These are phyloP conservation scores for Epizoanthus fatuus DNA, from an alignment of 92 coral and sea anemone species.

Conservation along the genomic window DNA sequence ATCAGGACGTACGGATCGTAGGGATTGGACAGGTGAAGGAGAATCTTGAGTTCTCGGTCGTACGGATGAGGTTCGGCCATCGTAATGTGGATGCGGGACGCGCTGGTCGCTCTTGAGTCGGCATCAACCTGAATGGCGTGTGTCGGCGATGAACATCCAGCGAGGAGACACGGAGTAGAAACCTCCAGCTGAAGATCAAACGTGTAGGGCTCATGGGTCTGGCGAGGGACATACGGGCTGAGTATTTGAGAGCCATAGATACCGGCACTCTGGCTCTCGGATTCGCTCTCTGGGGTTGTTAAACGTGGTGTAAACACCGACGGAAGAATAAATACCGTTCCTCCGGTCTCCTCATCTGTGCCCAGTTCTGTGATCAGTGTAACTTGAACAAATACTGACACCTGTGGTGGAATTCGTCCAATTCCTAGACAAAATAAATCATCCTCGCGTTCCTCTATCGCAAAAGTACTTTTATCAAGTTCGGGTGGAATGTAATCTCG, in stretches of 20 bases:
- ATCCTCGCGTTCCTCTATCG: constrained; percentile 85
- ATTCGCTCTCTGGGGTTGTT: constrained; percentile 54
- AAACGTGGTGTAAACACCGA: constrained; percentile 93
- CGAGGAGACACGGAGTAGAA: constrained; percentile 91
- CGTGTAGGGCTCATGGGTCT: constrained; percentile 88
- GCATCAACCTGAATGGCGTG: constrained; percentile 99
- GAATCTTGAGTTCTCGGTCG: constrained; percentile 89
- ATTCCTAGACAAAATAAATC: constrained; percentile 85
- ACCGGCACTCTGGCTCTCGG: constrained; percentile 35
- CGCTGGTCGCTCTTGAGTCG: constrained; percentile 89
- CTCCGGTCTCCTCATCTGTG: constrained; percentile 83
- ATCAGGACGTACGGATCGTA: constrained; percentile 90
- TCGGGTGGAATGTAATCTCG: constrained; percentile 62
- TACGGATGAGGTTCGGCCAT: constrained; percentile 93
- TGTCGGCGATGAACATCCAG: constrained; percentile 95
- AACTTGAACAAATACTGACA: constrained; percentile 91
- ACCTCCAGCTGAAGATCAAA: constrained; percentile 93
- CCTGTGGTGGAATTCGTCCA: constrained; percentile 96
- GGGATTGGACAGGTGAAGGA: constrained; percentile 90
- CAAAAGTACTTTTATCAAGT: constrained; percentile 65
- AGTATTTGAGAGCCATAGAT: constrained; percentile 85
- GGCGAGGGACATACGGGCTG: constrained; percentile 76
- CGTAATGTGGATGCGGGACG: constrained; percentile 90
- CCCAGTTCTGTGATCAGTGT: constrained; percentile 89
- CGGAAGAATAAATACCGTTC: constrained; percentile 89